phyloP scores from a whole-genome alignment of 2,113 vertebrate species.

The Todiramphus saurophagus region DNA sequence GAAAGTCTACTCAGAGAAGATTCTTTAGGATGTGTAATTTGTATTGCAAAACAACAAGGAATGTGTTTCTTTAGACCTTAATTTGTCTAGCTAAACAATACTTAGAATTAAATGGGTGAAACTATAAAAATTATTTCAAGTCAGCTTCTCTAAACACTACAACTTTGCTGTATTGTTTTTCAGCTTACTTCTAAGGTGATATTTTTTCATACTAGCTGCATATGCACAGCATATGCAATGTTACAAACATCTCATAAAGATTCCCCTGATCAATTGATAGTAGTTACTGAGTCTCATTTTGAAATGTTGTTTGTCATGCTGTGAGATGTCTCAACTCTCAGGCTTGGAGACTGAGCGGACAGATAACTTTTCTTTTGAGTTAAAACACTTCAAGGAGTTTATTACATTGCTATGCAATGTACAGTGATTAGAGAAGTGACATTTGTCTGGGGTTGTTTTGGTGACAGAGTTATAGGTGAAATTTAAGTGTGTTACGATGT shows the following conservation, averaged over 20 bases:
- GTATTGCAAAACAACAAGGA: conserved; percentile 3
- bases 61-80: not conserved
- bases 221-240: not conserved
- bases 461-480: not conserved
- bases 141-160: not conserved
- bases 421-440: not conserved
- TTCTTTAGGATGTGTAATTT: not conserved
- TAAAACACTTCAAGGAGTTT: not conserved
- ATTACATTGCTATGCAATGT: not conserved
- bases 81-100: not conserved
- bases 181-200: not conserved
- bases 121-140: not conserved
- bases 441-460: not conserved
- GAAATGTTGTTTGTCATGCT: not conserved
- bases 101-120: not conserved
- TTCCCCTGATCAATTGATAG: not conserved
- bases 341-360: not conserved
- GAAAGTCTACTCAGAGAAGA: not conserved
- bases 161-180: not conserved
- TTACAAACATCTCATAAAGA: not conserved
- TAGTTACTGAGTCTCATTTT: not conserved
- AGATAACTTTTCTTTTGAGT: not conserved
- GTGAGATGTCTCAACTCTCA: not conserved
- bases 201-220: not conserved
- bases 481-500: not conserved